A percentile compares a stretch with the other conserved stretches of the same genome.
Evolutionary conservation across 1,140 invertebrate species (phyloP).

Genomic region (Diachasma alloeum): DNA sequence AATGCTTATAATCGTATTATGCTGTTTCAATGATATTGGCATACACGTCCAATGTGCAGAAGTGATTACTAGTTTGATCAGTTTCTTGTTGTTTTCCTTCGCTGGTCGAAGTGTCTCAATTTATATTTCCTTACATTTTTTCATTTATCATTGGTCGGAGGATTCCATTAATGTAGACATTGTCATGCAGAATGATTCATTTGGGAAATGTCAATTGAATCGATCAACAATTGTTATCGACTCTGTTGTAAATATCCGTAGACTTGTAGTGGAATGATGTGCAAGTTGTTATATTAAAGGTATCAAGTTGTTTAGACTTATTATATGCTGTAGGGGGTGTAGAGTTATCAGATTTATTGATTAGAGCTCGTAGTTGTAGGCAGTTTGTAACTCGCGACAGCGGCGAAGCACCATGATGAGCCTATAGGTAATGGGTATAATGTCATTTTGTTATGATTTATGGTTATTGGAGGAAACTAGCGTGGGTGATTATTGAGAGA

Average conservation of each 20-base stretch:
- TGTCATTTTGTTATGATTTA: background rate
- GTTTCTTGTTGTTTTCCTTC: conserved; percentile 13
- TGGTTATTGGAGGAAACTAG: background rate
- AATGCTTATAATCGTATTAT: background rate
- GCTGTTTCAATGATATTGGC: conserved; percentile 21
- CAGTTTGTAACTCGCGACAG: background rate
- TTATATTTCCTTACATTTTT: background rate
- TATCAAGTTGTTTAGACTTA: background rate
- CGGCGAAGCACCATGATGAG: background rate
- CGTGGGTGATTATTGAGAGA: background rate
- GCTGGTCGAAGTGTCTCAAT: conserved; percentile 19
- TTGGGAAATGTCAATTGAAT: background rate
- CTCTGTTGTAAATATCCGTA: background rate
- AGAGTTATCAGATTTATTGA: background rate
- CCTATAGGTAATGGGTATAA: background rate
- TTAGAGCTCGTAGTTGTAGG: background rate
- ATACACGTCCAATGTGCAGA: background rate
- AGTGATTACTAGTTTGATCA: background rate
- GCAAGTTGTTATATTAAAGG: background rate
- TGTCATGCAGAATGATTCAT: background rate
- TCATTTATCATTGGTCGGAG: background rate
- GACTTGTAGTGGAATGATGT: background rate
- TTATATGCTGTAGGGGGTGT: background rate
- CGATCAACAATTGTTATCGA: background rate
- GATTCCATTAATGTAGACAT: background rate